phyloP scores from a whole-genome alignment of 1,140 invertebrate species.

The Lithobius niger region DNA sequence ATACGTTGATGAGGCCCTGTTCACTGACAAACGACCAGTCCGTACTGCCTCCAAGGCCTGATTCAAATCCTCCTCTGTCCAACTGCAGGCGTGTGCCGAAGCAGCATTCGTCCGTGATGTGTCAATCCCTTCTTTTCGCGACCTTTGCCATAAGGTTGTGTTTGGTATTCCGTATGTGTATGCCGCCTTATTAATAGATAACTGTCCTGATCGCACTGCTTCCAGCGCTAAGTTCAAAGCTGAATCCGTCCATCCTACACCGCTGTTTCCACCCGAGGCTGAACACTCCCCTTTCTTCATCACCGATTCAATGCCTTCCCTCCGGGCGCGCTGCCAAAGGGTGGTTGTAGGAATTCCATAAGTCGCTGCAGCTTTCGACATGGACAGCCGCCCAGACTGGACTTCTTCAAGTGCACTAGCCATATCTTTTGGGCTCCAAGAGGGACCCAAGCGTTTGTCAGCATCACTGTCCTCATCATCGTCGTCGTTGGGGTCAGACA shows the following conservation, averaged over 20 bases:
- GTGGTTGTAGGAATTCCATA: conserved; percentile 81
- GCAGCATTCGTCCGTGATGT: conserved; percentile 75
- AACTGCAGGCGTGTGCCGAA: conserved; percentile 74
- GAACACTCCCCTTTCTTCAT: conserved; percentile 45
- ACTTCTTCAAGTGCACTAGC: conserved; percentile 69
- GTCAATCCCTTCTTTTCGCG: conserved; percentile 54
- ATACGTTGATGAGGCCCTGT: conserved; percentile 65
- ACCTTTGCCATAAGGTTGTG: conserved; percentile 8
- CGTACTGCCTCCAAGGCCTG: conserved; percentile 71
- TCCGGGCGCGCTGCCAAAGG: conserved; percentile 71
- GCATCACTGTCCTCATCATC: not conserved
- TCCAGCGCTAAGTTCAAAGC: not conserved
- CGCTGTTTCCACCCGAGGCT: not conserved
- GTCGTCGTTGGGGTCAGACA: too few species aligned
- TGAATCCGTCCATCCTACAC: conserved; percentile 43
- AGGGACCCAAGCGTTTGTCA: not conserved
- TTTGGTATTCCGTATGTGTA: conserved; percentile 8
- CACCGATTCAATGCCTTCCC: conserved; percentile 57
- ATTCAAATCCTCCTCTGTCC: conserved; percentile 65
- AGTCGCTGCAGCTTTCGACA: conserved; percentile 67
- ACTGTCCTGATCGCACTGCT: not conserved
- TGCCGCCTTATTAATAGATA: conserved; percentile 7
- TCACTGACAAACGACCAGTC: conserved; percentile 59
- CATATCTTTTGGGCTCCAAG: conserved; percentile 75
- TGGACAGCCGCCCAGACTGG: conserved; percentile 67